A percentile compares a stretch with the other conserved stretches of the same genome.
These are phyloP conservation scores for Parotocinclus haroldoi DNA, from an alignment of 2,797 vertebrate species.

Conservation along the genomic window DNA sequence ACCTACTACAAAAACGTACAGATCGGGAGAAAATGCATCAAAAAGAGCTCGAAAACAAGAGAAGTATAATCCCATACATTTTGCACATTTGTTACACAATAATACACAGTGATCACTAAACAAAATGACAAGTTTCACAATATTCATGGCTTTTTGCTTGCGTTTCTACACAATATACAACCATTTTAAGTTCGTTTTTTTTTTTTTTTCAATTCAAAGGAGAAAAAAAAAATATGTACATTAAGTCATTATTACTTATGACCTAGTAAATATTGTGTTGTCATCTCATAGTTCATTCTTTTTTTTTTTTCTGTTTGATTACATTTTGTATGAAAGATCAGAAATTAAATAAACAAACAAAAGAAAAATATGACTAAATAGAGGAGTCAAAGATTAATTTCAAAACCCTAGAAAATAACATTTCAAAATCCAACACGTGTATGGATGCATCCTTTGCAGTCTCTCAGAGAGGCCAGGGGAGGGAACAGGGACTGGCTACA, in stretches of 20 bases:
- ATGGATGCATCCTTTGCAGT: constrained; percentile 61
- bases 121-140: constrained; percentile 88
- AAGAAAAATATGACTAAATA: constrained; percentile 47
- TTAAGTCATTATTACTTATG: constrained; percentile 89
- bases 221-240: constrained; percentile 90
- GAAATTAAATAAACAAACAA: constrained; percentile 61
- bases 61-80: constrained; percentile 76
- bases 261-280: constrained; percentile 83
- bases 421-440: constrained; percentile 59
- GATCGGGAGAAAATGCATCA: constrained; percentile 56
- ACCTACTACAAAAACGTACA: constrained; percentile 60
- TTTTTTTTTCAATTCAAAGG: constrained; percentile 83
- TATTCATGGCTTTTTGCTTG: constrained; percentile 77
- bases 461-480: constrained; percentile 59
- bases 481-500: constrained; percentile 47
- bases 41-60: constrained; percentile 56
- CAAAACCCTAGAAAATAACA: constrained; percentile 53
- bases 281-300: constrained; percentile 75
- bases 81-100: constrained; percentile 89
- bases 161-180: constrained; percentile 91
- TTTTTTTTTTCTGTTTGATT: constrained; percentile 59
- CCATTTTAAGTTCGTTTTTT: constrained; percentile 74
- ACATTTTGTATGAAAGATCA: constrained; percentile 64
- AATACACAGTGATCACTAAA: constrained; percentile 84
- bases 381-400: constrained; percentile 52